Evolutionary conservation across 2,888 invertebrate genomes (phyloP), one percentile per base, ranked within the genome.

Genomic region (Perdita meconis): DNA sequence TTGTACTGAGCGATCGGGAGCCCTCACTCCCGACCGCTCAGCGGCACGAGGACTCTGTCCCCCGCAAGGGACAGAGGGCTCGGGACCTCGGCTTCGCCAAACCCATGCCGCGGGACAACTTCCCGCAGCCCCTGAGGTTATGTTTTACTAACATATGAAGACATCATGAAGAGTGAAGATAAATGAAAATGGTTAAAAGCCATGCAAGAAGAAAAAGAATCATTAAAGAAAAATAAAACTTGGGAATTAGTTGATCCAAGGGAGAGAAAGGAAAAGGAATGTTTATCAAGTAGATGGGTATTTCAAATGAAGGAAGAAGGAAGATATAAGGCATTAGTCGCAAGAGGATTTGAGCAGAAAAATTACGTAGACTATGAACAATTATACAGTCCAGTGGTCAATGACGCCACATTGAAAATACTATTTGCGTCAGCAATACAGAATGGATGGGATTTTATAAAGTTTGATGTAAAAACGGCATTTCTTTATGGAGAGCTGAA

Each of bases 251-350:
- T 78, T 16, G 50, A 69, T 34, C 34, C 55, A 55, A 53, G 72
- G 26, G 55, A 80, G 61, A 70, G 53, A 44, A 50, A 34, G 47
- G 59, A 59, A 82, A 68, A 55, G n/a, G 73, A 77, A 61, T 60
- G 81, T 36, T 44, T 85, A 30, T 76, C 63, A 24, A 86, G 66
- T 34, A 74, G 73, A 75, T 84, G 85, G 82, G 69, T 83, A 1
- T 86, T 85, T 55, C 82, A 82, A 69, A 47, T 81, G 8, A 83
- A 85, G 38, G 82, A 85, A 53, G 75, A 83, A 57, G 80, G 77
- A 24, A 59, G 26, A 47, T 51, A 68, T 22, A 59, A 50, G 59
- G 55, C 65, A 12, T 4, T 65, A 34, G 55, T 65, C 13, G 65
- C 44, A 12, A 65, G 59, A 59, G 68, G 68, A 6, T 57, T 22